These are phyloP conservation scores for Steromphala cineraria DNA, from an alignment of 2,888 invertebrate species.

Conservation along the genomic window DNA sequence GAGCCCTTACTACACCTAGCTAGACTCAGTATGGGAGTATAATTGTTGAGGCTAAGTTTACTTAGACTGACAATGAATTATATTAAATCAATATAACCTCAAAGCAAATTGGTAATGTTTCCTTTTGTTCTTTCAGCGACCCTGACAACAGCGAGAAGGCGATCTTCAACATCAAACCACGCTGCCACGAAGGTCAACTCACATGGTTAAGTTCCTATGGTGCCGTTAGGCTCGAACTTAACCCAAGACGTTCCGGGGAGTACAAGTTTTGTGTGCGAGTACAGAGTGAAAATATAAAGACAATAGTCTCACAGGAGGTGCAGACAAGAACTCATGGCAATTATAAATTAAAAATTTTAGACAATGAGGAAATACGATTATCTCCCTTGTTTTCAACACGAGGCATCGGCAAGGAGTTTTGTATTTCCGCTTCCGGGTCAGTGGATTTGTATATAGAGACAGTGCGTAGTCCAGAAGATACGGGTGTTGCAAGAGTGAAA, in stretches of 20 bases:
- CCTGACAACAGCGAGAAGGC: conserved; percentile 29
- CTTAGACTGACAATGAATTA: too few species aligned
- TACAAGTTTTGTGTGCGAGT: conserved; percentile 50
- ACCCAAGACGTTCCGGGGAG: conserved; percentile 34
- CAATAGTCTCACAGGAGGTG: conserved; percentile 54
- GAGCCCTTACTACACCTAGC: too few species aligned
- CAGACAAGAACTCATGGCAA: conserved; percentile 29
- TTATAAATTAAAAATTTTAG: conserved; percentile 14
- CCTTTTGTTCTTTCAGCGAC: conserved; percentile 48
- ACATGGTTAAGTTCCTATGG: conserved; percentile 57
- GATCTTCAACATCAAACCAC: conserved; percentile 44
- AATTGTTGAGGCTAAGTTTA: too few species aligned
- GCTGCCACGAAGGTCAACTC: conserved; percentile 53
- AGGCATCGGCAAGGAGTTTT: conserved; percentile 49
- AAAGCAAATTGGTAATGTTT: neutral
- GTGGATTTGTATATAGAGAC: conserved; percentile 56
- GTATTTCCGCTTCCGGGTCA: conserved; percentile 41
- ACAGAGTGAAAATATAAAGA: conserved; percentile 40
- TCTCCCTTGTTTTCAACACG: conserved; percentile 36
- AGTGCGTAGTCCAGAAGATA: conserved; percentile 38
- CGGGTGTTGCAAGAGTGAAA: conserved; percentile 46
- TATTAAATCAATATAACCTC: too few species aligned
- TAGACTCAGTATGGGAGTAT: too few species aligned
- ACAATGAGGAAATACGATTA: conserved; percentile 6
- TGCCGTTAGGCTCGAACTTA: conserved; percentile 50